Evolutionary conservation across 2,888 invertebrate genomes (phyloP), one percentile per base, ranked within the genome.

Genomic region (Gryllus longicercus): DNA sequence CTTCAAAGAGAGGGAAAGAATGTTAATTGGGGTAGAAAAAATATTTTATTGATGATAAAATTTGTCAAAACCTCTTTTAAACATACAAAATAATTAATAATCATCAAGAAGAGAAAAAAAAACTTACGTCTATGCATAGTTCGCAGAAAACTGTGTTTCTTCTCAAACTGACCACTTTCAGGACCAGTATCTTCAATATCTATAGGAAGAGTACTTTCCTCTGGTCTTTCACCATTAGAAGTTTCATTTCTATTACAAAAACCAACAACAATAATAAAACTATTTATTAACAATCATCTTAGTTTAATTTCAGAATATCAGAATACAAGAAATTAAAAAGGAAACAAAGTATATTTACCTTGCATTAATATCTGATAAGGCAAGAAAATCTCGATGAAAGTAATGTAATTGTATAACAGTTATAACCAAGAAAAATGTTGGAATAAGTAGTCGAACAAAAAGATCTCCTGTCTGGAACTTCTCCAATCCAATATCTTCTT

Each of bases 351-450:
- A 12, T 14, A 18, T 63, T 63, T 85, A 90, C 91, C 89, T 88
- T 83, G 89, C 90, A 81, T 90, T 91, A 50, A 92, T 90, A 83
- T 92, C 91, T 0, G 94, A 93, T 75, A 93, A 87, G 81, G 91
- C 92, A 87, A 99, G 92, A 88, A 99, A 99, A 84, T 96, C 96
- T 84, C 93, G 92, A 86, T 99, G 99, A 89, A 99, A 99, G 87
- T 99, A 99, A 87, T 99, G 98, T 49, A 82, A 86, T 88, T 99
- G 99, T 84, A 99, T 92, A 83, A 98, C 98, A 12, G 98, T 96
- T 83, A 99, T 94, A 81, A 99, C 95, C 16, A 99, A 94, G 87
- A 99, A 97, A 84, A 96, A 93, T 2, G 99, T 99, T 0, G 99
- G 99, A 0, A 97, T 96, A 81, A 99, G 90, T 49, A 99, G 89